phyloP scores from a whole-genome alignment of 2,113 vertebrate species.

The Hydropotes inermis region DNA sequence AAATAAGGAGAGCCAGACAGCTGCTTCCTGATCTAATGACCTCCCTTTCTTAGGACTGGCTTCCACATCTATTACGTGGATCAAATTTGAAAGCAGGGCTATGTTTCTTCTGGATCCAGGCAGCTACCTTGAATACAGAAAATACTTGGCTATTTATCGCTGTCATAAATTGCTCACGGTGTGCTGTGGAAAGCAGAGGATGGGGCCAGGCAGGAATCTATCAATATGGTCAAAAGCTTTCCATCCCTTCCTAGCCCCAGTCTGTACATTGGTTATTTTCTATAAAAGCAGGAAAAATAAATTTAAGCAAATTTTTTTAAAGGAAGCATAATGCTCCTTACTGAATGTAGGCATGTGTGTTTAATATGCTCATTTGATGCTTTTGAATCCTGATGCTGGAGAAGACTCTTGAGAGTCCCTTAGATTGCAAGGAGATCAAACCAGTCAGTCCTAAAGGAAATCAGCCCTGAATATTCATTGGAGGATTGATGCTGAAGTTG shows the following conservation, averaged over 20 bases:
- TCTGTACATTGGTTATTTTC: background rate
- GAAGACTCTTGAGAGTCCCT: background rate
- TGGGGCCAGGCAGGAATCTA: background rate
- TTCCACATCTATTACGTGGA: background rate
- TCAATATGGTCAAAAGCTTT: background rate
- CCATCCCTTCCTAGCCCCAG: no score
- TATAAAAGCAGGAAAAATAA: background rate
- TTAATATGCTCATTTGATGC: background rate
- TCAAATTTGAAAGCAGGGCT: conserved; percentile 19
- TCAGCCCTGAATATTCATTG: background rate
- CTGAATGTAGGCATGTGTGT: background rate
- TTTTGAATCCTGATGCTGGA: background rate
- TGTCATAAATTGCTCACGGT: background rate
- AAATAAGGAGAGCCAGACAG: background rate
- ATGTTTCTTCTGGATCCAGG: background rate
- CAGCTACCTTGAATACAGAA: conserved; percentile 15
- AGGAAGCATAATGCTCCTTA: background rate
- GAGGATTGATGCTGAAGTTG: background rate
- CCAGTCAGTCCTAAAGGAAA: background rate
- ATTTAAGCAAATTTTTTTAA: background rate
- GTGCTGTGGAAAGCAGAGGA: background rate
- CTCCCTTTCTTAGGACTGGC: background rate
- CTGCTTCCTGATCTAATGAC: conserved; percentile 9
- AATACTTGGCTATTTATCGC: background rate
- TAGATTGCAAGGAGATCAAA: background rate